phyloP scores from a whole-genome alignment of 2,888 invertebrate species.

The Gortyna flavago region DNA sequence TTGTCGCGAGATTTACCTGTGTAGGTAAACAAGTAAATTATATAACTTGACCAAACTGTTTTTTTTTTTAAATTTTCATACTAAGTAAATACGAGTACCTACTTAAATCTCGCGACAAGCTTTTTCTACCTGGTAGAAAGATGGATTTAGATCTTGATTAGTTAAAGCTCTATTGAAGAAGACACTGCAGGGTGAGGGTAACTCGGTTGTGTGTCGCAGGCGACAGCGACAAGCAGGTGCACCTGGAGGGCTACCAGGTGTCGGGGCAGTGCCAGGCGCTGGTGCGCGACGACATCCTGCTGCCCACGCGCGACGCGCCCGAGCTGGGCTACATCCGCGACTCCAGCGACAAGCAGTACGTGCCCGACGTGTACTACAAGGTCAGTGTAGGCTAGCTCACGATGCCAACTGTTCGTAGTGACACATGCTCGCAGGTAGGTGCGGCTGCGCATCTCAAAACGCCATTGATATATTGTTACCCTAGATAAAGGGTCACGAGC shows the following conservation, averaged over 20 bases:
- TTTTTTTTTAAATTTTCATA: too few relatives aligned
- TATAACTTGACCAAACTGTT: too few relatives aligned
- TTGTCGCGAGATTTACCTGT: too few relatives aligned
- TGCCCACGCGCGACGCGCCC: slow-evolving; percentile 99
- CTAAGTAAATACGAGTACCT: too few relatives aligned
- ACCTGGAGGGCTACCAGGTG: slow-evolving; percentile 99
- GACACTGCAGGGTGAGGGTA: background rate
- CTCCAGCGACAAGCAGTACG: slow-evolving; percentile 97
- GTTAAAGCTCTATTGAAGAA: background rate
- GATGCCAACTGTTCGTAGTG: background rate
- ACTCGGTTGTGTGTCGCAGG: slow-evolving; percentile 75
- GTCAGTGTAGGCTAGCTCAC: slow-evolving; percentile 89
- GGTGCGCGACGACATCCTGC: slow-evolving; percentile 97
- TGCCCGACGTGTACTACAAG: slow-evolving; percentile 99
- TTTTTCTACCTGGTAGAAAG: background rate
- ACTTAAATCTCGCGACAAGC: too few relatives aligned
- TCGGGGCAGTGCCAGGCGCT: slow-evolving; percentile 99
- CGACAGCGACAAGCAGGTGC: slow-evolving; percentile 96
- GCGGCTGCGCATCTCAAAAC: too few relatives aligned
- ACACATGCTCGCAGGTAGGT: background rate
- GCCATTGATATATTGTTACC: too few relatives aligned
- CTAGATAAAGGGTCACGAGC: too few relatives aligned
- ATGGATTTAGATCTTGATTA: background rate
- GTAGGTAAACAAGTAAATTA: too few relatives aligned
- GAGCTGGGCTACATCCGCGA: slow-evolving; percentile 99